These are phyloP conservation scores for Nannoperca obscura DNA, from an alignment of 2,797 vertebrate genomes.

Conservation along the genomic window DNA sequence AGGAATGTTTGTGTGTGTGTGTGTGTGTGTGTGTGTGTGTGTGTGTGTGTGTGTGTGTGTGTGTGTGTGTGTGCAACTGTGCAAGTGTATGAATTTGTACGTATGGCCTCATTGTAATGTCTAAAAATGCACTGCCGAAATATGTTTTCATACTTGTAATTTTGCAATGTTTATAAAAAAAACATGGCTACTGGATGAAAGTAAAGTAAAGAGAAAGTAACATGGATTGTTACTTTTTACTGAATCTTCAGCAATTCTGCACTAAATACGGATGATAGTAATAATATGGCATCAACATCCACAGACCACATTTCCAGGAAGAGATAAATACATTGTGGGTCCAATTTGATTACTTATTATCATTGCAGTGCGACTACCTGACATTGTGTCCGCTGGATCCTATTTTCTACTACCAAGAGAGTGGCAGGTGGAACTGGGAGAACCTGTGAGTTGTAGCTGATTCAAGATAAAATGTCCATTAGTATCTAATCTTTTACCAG, in stretches of 20 bases:
- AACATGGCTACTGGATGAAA: not conserved
- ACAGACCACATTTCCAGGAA: not conserved
- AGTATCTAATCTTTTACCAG: not conserved
- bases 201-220: not conserved
- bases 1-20: conserved; percentile 42
- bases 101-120: conserved; percentile 25
- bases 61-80: not conserved
- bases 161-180: conserved; percentile 3
- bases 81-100: conserved; percentile 5
- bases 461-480: not conserved
- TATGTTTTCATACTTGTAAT: not conserved
- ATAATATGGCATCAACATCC: not conserved
- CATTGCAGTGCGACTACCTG: not conserved
- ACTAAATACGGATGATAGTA: not conserved
- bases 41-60: conserved; percentile 9
- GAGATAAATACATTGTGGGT: not conserved
- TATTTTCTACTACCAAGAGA: conserved; percentile 11
- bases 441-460: conserved; percentile 1
- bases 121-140: conserved; percentile 33
- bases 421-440: not conserved
- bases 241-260: not conserved
- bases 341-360: conserved; percentile 12
- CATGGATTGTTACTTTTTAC: not conserved
- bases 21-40: conserved; percentile 8
- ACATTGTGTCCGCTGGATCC: not conserved